Conservation (phyloP, 2,113 vertebrate species). For the Rattus rattus region DNA sequence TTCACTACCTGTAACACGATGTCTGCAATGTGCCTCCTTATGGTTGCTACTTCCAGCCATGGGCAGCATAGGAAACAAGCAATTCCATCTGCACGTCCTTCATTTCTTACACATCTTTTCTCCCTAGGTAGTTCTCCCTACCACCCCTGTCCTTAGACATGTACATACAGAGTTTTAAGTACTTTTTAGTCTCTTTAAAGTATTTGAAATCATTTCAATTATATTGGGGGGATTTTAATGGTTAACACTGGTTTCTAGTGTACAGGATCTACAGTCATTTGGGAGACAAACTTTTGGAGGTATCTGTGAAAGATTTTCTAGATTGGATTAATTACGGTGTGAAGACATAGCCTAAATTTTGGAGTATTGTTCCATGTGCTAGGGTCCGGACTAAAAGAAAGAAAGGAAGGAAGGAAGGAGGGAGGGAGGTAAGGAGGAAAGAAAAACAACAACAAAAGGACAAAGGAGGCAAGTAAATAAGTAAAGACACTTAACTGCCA, state of each 20-base stretch:
- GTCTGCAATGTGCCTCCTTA: not conserved
- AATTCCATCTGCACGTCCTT: not conserved
- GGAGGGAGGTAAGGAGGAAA: no score
- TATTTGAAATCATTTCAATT: not conserved
- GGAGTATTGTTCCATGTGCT: not conserved
- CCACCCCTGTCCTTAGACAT: not conserved
- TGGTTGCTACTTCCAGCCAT: not conserved
- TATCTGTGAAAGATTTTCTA: not conserved
- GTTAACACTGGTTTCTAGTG: not conserved
- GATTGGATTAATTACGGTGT: not conserved
- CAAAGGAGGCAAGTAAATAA: not conserved
- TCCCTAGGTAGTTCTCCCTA: not conserved
- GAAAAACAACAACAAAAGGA: not conserved
- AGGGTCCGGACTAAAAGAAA: not conserved
- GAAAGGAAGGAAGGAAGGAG: no score
- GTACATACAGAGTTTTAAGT: not conserved
- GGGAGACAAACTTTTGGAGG: not conserved
- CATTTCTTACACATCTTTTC: not conserved
- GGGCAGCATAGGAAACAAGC: not conserved
- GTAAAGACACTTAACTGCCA: not conserved
- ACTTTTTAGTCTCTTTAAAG: not conserved
- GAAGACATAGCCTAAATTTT: not conserved
- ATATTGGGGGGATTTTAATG: not conserved
- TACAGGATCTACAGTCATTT: not conserved
- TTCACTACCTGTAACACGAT: not conserved